Evolutionary conservation across 2,888 invertebrate species (phyloP), one percentile per base, ranked within the genome.

Genomic region (Latheticus oryzae): DNA sequence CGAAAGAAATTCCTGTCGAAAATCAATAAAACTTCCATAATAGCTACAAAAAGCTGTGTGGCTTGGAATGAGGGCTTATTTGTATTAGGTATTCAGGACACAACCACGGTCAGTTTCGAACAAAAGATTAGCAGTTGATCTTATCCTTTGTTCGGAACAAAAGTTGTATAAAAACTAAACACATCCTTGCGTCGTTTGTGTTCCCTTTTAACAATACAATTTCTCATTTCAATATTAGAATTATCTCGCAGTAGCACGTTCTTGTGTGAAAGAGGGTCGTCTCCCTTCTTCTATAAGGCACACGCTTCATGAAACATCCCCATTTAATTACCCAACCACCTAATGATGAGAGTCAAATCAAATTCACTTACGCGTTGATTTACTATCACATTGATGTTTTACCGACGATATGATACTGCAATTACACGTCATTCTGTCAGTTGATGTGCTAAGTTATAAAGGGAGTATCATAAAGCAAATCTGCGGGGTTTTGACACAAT

Each of bases 281-380:
- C 30, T 17, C 16, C 47, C 32, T 16, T 12, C 5, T 32, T 23
- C 12, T n/a, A 13, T 21, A 21, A 13, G 21, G 37, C 48, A 37
- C 24, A 33, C 23, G 47, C 28, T 35, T 32, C 43, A 47, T 47
- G 35, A 33, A 47, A 32, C 47, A 19, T 11, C 47, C 47, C 47
- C 47, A 23, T 47, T 47, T 47, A 33, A 47, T 47, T 47, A 47
- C 35, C 35, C 35, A 47, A 23, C 47, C 47, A 47, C 47, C 47
- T 47, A 32, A 47, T 50, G 37, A 50, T 17, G 17, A 35, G 24
- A 50, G 24, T 26, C 35, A 35, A 37, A 50, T 50, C 33, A 47
- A 47, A 47, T 47, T 47, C 47, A 47, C 32, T 47, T 47, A 47
- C 21, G 13, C 43, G 28, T 30, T 47, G 33, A 47, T 21, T 47